These are phyloP conservation scores for Synergus gifuensis DNA, from an alignment of 2,888 invertebrate species.

Conservation along the genomic window DNA sequence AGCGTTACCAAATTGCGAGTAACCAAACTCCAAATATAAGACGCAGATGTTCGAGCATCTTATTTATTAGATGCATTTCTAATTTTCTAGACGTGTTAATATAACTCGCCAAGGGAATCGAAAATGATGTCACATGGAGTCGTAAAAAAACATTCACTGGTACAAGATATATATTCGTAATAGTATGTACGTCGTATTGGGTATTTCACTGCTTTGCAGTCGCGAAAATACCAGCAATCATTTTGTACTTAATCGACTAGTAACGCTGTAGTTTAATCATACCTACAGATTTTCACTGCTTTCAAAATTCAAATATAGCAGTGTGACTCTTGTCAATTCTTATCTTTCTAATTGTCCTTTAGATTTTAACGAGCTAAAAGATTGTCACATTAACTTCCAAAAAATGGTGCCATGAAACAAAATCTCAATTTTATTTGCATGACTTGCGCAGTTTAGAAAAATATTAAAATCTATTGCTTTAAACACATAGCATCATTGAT, in stretches of 20 bases:
- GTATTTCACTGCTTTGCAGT: slow-evolving; percentile 18
- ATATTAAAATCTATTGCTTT: background rate
- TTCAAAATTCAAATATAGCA: slow-evolving; percentile 14
- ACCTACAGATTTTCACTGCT: slow-evolving; percentile 45
- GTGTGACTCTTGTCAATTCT: background rate
- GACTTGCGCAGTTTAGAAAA: background rate
- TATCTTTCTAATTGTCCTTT: slow-evolving; percentile 29
- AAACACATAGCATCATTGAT: too few relatives aligned
- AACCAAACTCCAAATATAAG: slow-evolving; percentile 48
- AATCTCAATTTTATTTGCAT: slow-evolving; percentile 26
- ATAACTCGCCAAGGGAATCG: background rate
- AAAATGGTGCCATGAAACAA: background rate
- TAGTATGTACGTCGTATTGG: slow-evolving; percentile 4
- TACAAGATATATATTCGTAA: slow-evolving; percentile 15
- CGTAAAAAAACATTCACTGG: slow-evolving; percentile 19
- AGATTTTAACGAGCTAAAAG: slow-evolving; percentile 2
- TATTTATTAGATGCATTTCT: slow-evolving; percentile 54
- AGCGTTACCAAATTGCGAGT: slow-evolving; percentile 51
- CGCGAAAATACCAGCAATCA: slow-evolving; percentile 62
- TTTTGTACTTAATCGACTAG: slow-evolving; percentile 77
- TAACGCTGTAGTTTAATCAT: slow-evolving; percentile 46
- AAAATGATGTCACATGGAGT: slow-evolving; percentile 1
- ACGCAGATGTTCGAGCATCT: slow-evolving; percentile 57
- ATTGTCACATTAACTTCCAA: background rate
- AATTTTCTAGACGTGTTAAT: background rate